Conservation (phyloP, 2,888 invertebrate genomes). For the Chrysodeixis includens region DNA sequence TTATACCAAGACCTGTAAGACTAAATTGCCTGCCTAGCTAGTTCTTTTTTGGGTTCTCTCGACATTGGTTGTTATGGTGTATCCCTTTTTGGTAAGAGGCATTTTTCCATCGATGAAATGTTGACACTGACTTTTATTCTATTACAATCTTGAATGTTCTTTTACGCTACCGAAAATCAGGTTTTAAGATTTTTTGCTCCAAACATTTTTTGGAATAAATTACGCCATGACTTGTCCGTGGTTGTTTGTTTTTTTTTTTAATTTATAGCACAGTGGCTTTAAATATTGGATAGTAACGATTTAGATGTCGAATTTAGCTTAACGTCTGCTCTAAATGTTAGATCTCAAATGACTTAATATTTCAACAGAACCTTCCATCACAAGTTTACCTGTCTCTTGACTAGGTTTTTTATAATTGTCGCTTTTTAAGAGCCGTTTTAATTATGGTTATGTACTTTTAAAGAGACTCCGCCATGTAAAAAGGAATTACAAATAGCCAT, state of each 20-base stretch:
- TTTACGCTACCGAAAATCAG: background rate
- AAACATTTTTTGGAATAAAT: too few relatives aligned
- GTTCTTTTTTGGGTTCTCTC: slow-evolving; percentile 61
- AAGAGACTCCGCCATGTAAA: slow-evolving; percentile 35
- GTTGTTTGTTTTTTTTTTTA: too few relatives aligned
- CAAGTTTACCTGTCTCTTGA: background rate
- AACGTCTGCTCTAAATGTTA: too few relatives aligned
- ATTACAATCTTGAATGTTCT: background rate
- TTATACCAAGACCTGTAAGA: slow-evolving; percentile 64
- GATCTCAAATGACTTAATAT: background rate
- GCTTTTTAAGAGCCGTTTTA: slow-evolving; percentile 50
- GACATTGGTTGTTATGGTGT: background rate
- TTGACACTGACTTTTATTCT: background rate
- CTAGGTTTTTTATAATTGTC: slow-evolving; percentile 45
- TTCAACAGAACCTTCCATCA: slow-evolving; percentile 24
- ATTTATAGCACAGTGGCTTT: too few relatives aligned
- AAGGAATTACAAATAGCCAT: slow-evolving; percentile 43
- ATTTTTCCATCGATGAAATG: background rate
- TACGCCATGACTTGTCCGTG: too few relatives aligned
- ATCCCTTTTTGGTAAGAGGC: background rate
- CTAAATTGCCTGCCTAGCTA: slow-evolving; percentile 64
- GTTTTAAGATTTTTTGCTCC: too few relatives aligned
- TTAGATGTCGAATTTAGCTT: too few relatives aligned
- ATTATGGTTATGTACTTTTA: slow-evolving; percentile 58
- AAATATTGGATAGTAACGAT: too few relatives aligned